Percentiles rank a stretch among this genome's conserved stretches.
Evolutionary conservation across 64 coral and sea anemone genomes (phyloP).

Genomic region (Porites lutea): DNA sequence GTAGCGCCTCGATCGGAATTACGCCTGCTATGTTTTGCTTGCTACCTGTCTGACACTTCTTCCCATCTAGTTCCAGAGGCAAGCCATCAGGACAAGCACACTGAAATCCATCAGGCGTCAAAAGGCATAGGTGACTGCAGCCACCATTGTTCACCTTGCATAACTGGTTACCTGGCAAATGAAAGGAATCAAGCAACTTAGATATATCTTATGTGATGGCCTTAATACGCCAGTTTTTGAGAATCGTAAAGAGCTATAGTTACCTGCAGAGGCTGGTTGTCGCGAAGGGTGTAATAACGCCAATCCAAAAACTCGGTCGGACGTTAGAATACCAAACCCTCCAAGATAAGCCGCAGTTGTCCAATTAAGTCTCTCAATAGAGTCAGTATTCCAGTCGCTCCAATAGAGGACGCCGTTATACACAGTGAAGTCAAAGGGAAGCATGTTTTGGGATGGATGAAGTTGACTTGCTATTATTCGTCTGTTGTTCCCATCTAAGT

Average conservation of each 20-base stretch:
- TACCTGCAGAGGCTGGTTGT: constrained; percentile 37
- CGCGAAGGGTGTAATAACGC: constrained; percentile 6
- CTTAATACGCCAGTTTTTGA: no score
- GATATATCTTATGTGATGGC: no score
- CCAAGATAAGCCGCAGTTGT: constrained; percentile 18
- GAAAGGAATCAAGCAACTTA: no score
- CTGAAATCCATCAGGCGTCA: constrained; percentile 34
- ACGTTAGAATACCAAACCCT: background rate
- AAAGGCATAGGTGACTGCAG: constrained; percentile 50
- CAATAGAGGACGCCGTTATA: constrained; percentile 41
- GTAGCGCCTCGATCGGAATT: no score
- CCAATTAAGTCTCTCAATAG: constrained; percentile 37
- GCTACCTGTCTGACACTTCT: constrained; percentile 1
- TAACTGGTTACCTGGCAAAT: constrained; percentile 1
- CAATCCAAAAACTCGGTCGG: background rate
- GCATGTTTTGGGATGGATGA: background rate
- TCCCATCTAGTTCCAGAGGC: background rate
- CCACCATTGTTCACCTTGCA: constrained; percentile 30
- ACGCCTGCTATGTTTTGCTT: no score
- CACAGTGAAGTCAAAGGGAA: constrained; percentile 46
- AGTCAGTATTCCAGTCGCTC: constrained; percentile 30
- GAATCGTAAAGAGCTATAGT: no score
- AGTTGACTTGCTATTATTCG: background rate
- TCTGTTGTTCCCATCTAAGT: constrained; percentile 35
- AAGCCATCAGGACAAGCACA: constrained; percentile 37